Evolutionary conservation across 2,113 vertebrate species (phyloP).

Genomic region (Chrysochloris asiatica): DNA sequence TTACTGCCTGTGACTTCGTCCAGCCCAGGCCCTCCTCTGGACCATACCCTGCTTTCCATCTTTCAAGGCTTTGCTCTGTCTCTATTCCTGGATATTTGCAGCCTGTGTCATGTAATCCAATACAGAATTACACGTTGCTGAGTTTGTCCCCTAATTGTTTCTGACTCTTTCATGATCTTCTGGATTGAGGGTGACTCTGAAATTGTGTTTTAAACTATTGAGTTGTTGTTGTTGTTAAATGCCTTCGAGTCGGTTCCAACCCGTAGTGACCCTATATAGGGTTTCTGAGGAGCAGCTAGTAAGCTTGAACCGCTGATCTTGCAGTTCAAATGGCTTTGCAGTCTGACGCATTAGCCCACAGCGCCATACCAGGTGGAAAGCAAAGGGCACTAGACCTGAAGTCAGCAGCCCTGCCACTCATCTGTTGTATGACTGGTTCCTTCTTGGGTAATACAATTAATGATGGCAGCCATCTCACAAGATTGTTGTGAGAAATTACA

Average conservation of each 20-base stretch:
- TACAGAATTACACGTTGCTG: not conserved
- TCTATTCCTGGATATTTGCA: not conserved
- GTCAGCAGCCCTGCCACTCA: not conserved
- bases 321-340: too few species aligned
- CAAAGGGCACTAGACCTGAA: not conserved
- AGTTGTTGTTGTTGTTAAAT: too few species aligned
- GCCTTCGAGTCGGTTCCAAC: too few species aligned
- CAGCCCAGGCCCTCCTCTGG: not conserved
- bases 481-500: conserved; percentile 10
- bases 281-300: too few species aligned
- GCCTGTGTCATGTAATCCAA: not conserved
- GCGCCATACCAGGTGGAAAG: not conserved
- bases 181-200: not conserved
- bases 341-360: too few species aligned
- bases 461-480: conserved; percentile 8
- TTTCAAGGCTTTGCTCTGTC: not conserved
- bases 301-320: too few species aligned
- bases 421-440: not conserved
- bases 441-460: conserved; percentile 12
- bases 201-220: conserved; percentile 32
- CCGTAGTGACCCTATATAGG: too few species aligned
- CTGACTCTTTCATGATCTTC: not conserved
- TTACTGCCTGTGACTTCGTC: not conserved
- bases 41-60: not conserved
- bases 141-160: conserved; percentile 19